phyloP scores from a whole-genome alignment of 1,140 invertebrate genomes.

The Orius insidiosus region DNA sequence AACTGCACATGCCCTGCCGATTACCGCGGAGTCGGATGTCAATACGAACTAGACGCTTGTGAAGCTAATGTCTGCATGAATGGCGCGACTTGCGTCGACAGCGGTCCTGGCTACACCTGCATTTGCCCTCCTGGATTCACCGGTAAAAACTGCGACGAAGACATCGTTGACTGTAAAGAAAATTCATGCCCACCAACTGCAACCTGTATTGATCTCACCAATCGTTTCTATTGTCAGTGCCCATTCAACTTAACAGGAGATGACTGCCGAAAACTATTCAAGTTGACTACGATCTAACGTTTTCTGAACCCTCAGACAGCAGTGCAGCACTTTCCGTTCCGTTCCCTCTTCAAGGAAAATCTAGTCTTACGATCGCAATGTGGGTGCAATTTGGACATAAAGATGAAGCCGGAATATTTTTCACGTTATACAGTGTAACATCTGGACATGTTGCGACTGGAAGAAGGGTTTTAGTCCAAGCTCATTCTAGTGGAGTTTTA shows the following conservation, averaged over 20 bases:
- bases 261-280: slow-evolving; percentile 91
- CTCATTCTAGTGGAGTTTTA: slow-evolving; percentile 75
- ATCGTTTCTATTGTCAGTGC: slow-evolving; percentile 87
- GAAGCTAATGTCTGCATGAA: slow-evolving; percentile 76
- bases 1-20: slow-evolving; percentile 82
- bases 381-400: slow-evolving; percentile 90
- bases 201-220: slow-evolving; percentile 82
- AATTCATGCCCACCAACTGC: slow-evolving; percentile 87
- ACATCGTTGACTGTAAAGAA: slow-evolving; percentile 82
- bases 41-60: slow-evolving; percentile 86
- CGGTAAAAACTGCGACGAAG: slow-evolving; percentile 74
- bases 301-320: slow-evolving; percentile 73
- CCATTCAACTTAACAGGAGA: slow-evolving; percentile 91
- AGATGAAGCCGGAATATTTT: slow-evolving; percentile 81
- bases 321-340: slow-evolving; percentile 79
- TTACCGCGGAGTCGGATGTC: slow-evolving; percentile 75
- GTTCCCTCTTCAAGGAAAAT: slow-evolving; percentile 54
- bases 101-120: slow-evolving; percentile 69
- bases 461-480: slow-evolving; percentile 65
- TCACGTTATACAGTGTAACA: slow-evolving; percentile 76
- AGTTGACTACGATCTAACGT: slow-evolving; percentile 89
- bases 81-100: slow-evolving; percentile 75
- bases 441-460: slow-evolving; percentile 62
- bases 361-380: slow-evolving; percentile 74
- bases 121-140: slow-evolving; percentile 69